phyloP scores from a whole-genome alignment of 2,113 vertebrate species.

The Sturnira hondurensis region DNA sequence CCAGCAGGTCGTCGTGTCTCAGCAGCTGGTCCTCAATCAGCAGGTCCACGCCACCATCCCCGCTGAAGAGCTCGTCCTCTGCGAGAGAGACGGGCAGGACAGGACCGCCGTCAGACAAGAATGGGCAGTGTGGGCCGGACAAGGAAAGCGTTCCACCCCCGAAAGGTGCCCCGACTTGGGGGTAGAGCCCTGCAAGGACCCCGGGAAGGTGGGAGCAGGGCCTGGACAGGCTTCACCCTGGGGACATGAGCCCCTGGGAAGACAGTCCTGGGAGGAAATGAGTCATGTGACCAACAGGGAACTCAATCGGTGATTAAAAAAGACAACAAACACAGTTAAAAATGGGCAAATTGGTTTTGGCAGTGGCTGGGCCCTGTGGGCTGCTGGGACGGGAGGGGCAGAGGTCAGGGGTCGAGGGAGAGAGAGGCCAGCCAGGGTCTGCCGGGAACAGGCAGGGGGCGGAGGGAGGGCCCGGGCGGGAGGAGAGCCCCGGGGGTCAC shows the following conservation, averaged over 20 bases:
- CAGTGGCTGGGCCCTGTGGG: neutral
- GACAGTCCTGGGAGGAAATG: neutral
- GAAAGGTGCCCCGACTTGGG: fast-evolving
- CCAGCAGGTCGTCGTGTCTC: conserved; percentile 77
- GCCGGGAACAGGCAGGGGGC: neutral
- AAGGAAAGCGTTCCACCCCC: no score
- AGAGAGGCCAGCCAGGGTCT: neutral
- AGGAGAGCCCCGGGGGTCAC: no score
- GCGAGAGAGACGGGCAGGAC: conserved; percentile 63
- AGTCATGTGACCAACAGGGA: neutral
- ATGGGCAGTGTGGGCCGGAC: fast-evolving
- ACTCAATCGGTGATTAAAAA: neutral
- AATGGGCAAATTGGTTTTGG: no score
- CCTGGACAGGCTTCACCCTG: neutral
- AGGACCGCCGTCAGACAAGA: fast-evolving
- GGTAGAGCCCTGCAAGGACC: neutral
- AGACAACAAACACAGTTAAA: neutral
- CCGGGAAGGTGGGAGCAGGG: neutral
- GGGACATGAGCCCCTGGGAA: neutral
- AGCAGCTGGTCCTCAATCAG: conserved; percentile 94
- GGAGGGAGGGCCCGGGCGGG: no score
- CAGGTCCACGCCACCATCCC: conserved; percentile 86
- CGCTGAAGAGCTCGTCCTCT: conserved; percentile 91
- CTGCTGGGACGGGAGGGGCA: neutral
- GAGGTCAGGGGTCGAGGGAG: neutral